These are phyloP conservation scores for Ictidomys tridecemlineatus DNA, from an alignment of 2,113 vertebrate genomes.

Conservation along the genomic window DNA sequence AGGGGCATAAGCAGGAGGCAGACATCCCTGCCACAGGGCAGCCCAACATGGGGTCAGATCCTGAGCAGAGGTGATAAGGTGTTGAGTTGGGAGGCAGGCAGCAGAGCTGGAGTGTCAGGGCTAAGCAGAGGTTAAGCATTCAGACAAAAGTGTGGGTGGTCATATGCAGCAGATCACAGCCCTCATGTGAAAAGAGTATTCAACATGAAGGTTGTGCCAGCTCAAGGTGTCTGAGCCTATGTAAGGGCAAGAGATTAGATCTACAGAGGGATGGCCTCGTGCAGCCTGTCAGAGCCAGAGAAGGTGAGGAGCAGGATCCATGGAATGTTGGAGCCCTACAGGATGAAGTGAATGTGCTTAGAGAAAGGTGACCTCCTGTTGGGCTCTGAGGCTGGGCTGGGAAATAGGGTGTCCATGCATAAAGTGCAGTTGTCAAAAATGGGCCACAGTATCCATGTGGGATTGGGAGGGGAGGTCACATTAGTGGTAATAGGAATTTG, in stretches of 20 bases:
- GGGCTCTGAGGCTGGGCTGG: background rate
- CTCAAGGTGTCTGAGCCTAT: background rate
- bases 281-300: background rate
- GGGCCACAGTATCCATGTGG: background rate
- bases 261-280: background rate
- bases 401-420: background rate
- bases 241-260: background rate
- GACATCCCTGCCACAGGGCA: rapidly evolving
- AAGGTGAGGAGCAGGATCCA: background rate
- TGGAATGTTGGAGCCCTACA: background rate
- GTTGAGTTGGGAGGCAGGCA: background rate
- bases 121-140: background rate
- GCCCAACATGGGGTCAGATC: background rate
- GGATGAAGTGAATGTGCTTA: background rate
- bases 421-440: background rate
- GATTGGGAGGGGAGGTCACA: rapidly evolving
- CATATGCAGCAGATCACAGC: background rate
- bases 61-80: background rate
- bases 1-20: background rate
- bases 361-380: background rate
- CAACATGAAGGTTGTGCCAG: background rate
- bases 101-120: background rate
- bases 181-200: background rate
- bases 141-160: background rate
- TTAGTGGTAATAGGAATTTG: background rate